Evolutionary conservation across 1,140 invertebrate species (phyloP).

Genomic region (Neotoxoptera formosana): DNA sequence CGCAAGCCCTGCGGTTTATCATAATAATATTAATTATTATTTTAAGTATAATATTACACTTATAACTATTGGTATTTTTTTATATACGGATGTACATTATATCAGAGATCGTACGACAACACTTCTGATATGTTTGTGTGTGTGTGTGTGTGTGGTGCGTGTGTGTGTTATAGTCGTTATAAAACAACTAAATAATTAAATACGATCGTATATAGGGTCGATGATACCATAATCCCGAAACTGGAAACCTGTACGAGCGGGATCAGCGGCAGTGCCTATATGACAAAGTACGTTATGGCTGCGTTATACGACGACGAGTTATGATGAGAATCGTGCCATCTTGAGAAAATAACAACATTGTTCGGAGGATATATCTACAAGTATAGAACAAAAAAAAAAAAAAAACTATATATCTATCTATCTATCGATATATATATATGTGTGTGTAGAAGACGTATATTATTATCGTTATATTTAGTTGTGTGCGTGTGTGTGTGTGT

Average conservation of each 20-base stretch:
- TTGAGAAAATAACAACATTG: constrained; percentile 42
- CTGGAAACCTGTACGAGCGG: constrained; percentile 50
- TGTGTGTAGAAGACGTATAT: neutral
- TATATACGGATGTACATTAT: neutral
- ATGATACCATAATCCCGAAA: constrained; percentile 56
- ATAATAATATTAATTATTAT: neutral
- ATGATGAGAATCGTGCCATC: constrained; percentile 51
- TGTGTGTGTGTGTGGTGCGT: neutral
- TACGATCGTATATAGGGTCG: constrained; percentile 29
- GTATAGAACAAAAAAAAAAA: constrained; percentile 40
- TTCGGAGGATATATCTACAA: neutral
- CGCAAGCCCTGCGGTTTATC: neutral
- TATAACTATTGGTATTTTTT: neutral
- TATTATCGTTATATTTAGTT: neutral
- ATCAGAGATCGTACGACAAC: neutral
- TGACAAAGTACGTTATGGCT: constrained; percentile 13
- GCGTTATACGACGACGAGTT: constrained; percentile 45
- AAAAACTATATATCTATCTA: neutral
- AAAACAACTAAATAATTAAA: constrained; percentile 26
- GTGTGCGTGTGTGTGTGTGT: neutral
- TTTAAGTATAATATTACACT: neutral
- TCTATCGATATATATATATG: neutral
- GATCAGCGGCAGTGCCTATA: neutral
- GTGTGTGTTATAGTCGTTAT: neutral
- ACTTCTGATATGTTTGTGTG: neutral